Percentiles rank a stretch among this genome's conserved stretches.
Evolutionary conservation across 2,888 invertebrate genomes (phyloP).

Genomic region (Cephus spinipes): DNA sequence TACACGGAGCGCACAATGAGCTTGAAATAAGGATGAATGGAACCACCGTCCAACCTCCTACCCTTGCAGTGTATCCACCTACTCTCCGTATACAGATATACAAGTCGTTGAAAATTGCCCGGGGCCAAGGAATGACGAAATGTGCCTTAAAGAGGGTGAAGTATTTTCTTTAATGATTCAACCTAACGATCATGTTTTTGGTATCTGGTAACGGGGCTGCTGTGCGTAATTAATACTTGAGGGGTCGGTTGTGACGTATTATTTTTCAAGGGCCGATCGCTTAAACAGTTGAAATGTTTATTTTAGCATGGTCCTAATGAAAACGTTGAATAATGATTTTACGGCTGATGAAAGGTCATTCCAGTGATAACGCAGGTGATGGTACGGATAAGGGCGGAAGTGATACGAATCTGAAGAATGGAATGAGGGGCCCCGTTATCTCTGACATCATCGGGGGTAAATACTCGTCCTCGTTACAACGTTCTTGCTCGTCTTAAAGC

Average conservation of each 20-base stretch:
- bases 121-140: conserved; percentile 41
- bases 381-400: conserved; percentile 24
- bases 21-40: conserved; percentile 65
- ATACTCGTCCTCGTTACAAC: conserved; percentile 32
- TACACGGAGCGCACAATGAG: conserved; percentile 58
- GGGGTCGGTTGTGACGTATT: neutral
- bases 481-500: conserved; percentile 24
- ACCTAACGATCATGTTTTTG: conserved; percentile 35
- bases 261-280: neutral
- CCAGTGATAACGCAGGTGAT: neutral
- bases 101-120: conserved; percentile 29
- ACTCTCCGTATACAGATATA: neutral
- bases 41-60: conserved; percentile 47
- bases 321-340: neutral
- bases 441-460: conserved; percentile 40
- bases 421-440: conserved; percentile 39
- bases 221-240: neutral
- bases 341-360: neutral
- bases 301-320: neutral
- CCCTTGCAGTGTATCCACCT: neutral
- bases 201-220: neutral
- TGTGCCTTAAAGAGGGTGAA: conserved; percentile 44
- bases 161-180: conserved; percentile 49
- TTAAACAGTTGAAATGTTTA: no score
- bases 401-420: conserved; percentile 38